These are phyloP conservation scores for Porites cylindrica DNA, from an alignment of 92 coral and sea anemone species.

Conservation along the genomic window DNA sequence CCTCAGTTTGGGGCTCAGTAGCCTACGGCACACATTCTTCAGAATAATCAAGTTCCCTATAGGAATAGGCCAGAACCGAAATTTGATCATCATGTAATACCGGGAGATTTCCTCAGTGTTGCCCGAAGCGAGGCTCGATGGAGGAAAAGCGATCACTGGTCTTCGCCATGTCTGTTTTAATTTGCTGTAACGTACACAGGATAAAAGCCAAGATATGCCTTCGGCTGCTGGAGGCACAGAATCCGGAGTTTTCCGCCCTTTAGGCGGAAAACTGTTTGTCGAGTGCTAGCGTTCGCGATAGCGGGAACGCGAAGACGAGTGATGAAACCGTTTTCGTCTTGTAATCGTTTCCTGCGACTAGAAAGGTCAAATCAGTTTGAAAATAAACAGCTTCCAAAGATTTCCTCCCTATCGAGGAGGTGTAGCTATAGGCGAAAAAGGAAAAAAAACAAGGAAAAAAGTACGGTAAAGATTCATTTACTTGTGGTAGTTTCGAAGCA, in stretches of 20 bases:
- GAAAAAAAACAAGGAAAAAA: neutral
- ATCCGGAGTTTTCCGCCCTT: neutral
- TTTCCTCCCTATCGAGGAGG: constrained; percentile 4
- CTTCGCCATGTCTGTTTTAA: constrained; percentile 1
- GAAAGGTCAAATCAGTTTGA: constrained; percentile 11
- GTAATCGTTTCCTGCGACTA: neutral
- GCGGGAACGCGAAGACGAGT: constrained; percentile 2
- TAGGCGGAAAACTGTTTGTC: neutral
- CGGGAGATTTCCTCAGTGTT: neutral
- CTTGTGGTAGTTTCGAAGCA: constrained; percentile 7
- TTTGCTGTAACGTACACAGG: constrained; percentile 2
- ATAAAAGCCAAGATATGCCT: neutral
- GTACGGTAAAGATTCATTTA: neutral
- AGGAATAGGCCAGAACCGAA: neutral
- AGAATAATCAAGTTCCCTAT: neutral
- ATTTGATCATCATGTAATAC: constrained; percentile 7
- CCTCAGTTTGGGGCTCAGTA: no score
- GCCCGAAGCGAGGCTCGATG: neutral
- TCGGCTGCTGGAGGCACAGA: neutral
- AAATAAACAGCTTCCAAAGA: neutral
- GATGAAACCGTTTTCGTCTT: neutral
- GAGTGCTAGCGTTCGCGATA: neutral
- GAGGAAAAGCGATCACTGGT: neutral
- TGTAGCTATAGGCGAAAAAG: constrained; percentile 13
- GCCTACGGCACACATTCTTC: no score